Base-by-base conservation (phyloP, 2,888 invertebrate species). In the Omphaloscelis lunosa region DNA sequence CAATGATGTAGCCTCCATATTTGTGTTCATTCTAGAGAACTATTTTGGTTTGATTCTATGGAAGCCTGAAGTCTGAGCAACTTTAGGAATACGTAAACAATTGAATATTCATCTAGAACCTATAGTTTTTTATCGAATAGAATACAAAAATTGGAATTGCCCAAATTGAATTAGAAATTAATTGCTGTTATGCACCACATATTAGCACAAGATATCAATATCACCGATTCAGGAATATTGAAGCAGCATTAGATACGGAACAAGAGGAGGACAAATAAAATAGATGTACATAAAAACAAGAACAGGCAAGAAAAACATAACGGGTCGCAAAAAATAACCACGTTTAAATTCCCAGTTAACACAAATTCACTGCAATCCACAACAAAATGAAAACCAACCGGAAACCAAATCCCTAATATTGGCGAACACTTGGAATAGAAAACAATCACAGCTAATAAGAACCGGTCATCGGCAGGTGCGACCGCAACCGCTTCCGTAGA, bases 401-500 rank as follows among this genome's bases (percentile, higher is more conserved):
- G 85, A 78, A 83, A 84, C 79, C 72, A 66, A 81, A 87, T 63
- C 63, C 72, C 72, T 73, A 77, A 83, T 72, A 85, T 79, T 69
- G 67, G 76, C 87, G 56, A 84, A 85, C 79, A 81, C 82, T 83
- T 41, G 20, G n/a, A 79, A 85, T 88, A 81, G 82, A 85, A 80
- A 86, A 85, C 85, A 88, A 87, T 88, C 87, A 77, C 41, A 76
- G 45, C 70, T 84, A 89, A 89, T 89, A 85, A 79, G 77, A 81
- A 48, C 77, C 65, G 74, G 82, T 71, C 75, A 65, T 72, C 41
- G 83, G 79, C 89, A 86, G 90, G 80, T 85, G 86, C 41, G 71
- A 89, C 90, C 90, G 78, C 90, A 90, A 89, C 86, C 86, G 71
- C 90, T 90, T 90, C 90, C 90, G 87, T 65, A 69, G 75, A 82